Evolutionary conservation across 2,113 vertebrate genomes (phyloP).

Genomic region (Eolophus roseicapilla): DNA sequence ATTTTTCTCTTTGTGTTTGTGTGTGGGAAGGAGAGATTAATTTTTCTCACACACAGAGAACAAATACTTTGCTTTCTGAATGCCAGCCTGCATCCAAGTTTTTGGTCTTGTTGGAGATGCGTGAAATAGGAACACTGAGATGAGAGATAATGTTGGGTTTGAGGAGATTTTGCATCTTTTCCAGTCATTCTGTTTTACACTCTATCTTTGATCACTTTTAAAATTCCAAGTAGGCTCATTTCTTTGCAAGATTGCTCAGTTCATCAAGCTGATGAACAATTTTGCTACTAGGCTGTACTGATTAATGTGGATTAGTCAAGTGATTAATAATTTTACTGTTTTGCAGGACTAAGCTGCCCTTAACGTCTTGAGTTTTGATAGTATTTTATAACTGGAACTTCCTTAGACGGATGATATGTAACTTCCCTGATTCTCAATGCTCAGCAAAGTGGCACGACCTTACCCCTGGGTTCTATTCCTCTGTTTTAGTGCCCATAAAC

Average conservation of each 20-base stretch:
- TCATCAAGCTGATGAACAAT: slow-evolving; percentile 71
- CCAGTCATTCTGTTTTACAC: not conserved
- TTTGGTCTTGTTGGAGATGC: not conserved
- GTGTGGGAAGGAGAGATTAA: not conserved
- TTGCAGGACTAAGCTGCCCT: slow-evolving; percentile 38
- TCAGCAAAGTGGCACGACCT: slow-evolving; percentile 13
- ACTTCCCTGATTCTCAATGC: slow-evolving; percentile 26
- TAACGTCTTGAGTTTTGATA: slow-evolving; percentile 36
- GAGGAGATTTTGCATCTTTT: slow-evolving; percentile 7
- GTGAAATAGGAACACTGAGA: not conserved
- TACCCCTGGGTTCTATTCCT: not conserved
- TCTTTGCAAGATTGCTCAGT: slow-evolving; percentile 58
- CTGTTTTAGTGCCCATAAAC: slow-evolving; percentile 12
- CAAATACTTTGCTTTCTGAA: accelerated
- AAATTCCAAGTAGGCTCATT: slow-evolving; percentile 65
- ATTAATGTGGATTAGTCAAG: slow-evolving; percentile 72
- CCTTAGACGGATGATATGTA: slow-evolving; percentile 38
- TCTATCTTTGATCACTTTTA: slow-evolving; percentile 31
- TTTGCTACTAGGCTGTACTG: slow-evolving; percentile 53
- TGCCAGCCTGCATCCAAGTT: not conserved
- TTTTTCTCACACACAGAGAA: not conserved
- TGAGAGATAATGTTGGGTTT: not conserved
- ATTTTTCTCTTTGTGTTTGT: not conserved
- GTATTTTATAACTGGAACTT: slow-evolving; percentile 57
- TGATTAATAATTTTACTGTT: slow-evolving; percentile 71